Conservation (phyloP, 2,888 invertebrate genomes). For the Eupithecia insigniata region DNA sequence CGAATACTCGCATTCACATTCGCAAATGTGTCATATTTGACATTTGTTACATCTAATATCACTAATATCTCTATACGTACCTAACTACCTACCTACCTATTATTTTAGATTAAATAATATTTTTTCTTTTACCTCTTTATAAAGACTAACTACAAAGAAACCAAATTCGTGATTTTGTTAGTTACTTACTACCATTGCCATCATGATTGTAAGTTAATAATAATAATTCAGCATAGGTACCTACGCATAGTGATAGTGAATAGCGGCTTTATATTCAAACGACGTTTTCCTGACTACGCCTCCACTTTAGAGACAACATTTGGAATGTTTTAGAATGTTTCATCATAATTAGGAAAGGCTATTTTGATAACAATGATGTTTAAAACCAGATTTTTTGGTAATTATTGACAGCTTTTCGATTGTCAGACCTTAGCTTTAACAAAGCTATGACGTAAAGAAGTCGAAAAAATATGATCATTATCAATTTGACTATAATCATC, state of each 20-base stretch:
- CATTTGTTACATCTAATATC: background rate
- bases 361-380: background rate
- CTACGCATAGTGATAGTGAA: background rate
- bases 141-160: background rate
- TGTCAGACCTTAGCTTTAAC: background rate
- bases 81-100: too few relatives aligned
- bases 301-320: slow-evolving; percentile 18
- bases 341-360: background rate
- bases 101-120: too few relatives aligned
- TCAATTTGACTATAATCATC: background rate
- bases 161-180: slow-evolving; percentile 6
- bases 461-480: background rate
- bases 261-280: slow-evolving; percentile 28
- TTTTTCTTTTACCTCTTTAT: background rate
- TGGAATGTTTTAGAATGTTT: slow-evolving; percentile 9
- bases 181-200: background rate
- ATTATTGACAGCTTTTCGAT: background rate
- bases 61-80: too few relatives aligned
- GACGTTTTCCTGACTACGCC: slow-evolving; percentile 35
- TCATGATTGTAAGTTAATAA: slow-evolving; percentile 10
- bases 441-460: background rate
- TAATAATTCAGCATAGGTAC: background rate
- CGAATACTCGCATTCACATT: background rate
- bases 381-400: background rate
- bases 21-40: background rate